Evolutionary conservation across 1,140 invertebrate genomes (phyloP).

Genomic region (Laupala kohalensis): DNA sequence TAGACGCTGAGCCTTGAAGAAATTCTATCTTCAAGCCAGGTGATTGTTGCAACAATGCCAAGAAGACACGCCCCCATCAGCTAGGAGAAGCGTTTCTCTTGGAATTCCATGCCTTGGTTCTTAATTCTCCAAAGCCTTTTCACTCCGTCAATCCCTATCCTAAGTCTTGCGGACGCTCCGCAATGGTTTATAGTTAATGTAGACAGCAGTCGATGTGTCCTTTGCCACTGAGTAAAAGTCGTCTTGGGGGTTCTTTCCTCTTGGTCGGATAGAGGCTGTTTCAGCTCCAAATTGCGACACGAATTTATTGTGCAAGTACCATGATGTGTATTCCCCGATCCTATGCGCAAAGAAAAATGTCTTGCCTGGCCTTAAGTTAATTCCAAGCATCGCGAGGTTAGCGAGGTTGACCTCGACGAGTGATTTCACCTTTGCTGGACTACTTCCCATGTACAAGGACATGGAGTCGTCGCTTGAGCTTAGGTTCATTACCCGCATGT

Average conservation of each 20-base stretch:
- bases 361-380: not conserved
- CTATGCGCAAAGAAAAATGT: not conserved
- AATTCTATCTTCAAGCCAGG: no score
- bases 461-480: slow-evolving; percentile 8
- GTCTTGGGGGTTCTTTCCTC: not conserved
- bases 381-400: not conserved
- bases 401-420: not conserved
- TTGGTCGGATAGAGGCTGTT: not conserved
- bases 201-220: no score
- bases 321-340: slow-evolving; percentile 2
- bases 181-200: no score
- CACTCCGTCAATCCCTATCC: no score
- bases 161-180: no score
- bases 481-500: not conserved
- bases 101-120: no score
- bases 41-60: no score
- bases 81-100: no score
- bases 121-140: no score
- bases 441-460: not conserved
- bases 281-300: slow-evolving; percentile 1
- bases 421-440: not conserved
- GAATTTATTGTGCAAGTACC: slow-evolving; percentile 1
- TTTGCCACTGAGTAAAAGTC: not conserved
- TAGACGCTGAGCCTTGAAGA: no score
- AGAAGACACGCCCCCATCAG: no score